These are phyloP conservation scores for Orgyia antiqua DNA, from an alignment of 2,888 invertebrate species.

Conservation along the genomic window DNA sequence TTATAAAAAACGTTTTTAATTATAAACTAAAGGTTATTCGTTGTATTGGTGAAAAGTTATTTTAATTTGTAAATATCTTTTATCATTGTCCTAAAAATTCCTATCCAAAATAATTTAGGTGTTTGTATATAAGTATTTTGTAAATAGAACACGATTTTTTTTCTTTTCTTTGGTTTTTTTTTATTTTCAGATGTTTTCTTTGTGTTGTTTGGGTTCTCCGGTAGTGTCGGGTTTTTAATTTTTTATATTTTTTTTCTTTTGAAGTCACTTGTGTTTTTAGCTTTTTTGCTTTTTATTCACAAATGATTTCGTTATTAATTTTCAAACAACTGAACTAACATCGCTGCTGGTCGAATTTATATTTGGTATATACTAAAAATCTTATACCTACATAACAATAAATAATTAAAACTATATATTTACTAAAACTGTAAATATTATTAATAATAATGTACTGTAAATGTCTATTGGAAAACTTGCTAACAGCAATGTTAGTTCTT, in stretches of 20 bases:
- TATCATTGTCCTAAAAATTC: constrained; percentile 1
- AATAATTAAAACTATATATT: constrained; percentile 3
- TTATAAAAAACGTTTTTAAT: too few species aligned
- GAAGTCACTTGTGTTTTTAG: constrained; percentile 37
- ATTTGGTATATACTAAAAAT: constrained; percentile 3
- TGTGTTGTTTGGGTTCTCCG: constrained; percentile 69
- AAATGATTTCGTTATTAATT: constrained; percentile 33
- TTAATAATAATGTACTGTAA: not conserved
- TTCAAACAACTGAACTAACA: constrained; percentile 42
- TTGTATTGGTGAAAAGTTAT: too few species aligned
- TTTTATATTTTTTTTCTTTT: constrained; percentile 31
- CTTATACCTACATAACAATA: constrained; percentile 1
- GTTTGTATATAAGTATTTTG: constrained; percentile 11
- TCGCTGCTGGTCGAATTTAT: constrained; percentile 23
- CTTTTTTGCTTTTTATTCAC: constrained; percentile 21
- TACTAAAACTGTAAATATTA: constrained; percentile 23
- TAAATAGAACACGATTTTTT: constrained; percentile 19
- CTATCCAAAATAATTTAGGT: constrained; percentile 7
- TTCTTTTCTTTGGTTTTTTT: constrained; percentile 41
- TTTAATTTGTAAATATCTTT: constrained; percentile 14
- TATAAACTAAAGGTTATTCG: not conserved
- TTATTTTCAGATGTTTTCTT: constrained; percentile 56
- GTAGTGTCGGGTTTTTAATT: constrained; percentile 57
- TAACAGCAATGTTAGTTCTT: constrained; percentile 54
- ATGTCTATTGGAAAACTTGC: constrained; percentile 20